Evolutionary conservation across 2,888 invertebrate species (phyloP), one percentile per base, ranked within the genome.

Genomic region (Amorpha juglandis): DNA sequence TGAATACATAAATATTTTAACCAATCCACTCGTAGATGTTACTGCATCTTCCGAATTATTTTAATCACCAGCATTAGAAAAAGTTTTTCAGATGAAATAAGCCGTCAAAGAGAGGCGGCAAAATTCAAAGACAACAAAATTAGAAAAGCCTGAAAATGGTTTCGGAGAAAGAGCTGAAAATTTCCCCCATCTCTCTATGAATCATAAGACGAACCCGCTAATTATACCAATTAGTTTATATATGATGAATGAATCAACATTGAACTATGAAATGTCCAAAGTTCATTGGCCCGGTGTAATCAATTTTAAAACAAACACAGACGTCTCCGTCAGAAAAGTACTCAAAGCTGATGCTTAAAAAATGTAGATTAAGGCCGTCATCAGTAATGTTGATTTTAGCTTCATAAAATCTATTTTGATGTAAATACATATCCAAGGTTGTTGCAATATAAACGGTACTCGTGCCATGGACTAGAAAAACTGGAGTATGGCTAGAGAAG

Each of bases 221-320:
- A 19, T 42, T 16, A 42, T 58, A 42, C 58, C 58, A 58, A 58
- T 58, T 58, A 58, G 58, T 58, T 55, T 19, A 33, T 42, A 55
- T 33, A 8, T 42, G 33, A 52, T 42, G 58, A 58, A 38, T 58
- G 58, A 58, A 42, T 42, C 58, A 58, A 58, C 58, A 58, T 11
- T 42, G 58, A 42, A 58, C 19, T 58, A 35, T 53, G 53, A 53
- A 14, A n/a, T n/a, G n/a, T 6, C 14, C 52, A 33, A 33, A 12
- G 58, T 58, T 58, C 58, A 38, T 42, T 19, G 58, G 19, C 58
- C 42, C 11, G 27, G 14, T 19, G 58, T 42, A 58, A 58, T 42
- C 58, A 58, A 52, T 33, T 12, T 52, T 19, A 58, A 12, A 7
- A 42, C 58, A 42, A 53, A 53, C 53, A 53, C 33, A 35, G 33